Base-by-base conservation (phyloP, 2,888 invertebrate genomes). In the Drosophila phalerata region DNA sequence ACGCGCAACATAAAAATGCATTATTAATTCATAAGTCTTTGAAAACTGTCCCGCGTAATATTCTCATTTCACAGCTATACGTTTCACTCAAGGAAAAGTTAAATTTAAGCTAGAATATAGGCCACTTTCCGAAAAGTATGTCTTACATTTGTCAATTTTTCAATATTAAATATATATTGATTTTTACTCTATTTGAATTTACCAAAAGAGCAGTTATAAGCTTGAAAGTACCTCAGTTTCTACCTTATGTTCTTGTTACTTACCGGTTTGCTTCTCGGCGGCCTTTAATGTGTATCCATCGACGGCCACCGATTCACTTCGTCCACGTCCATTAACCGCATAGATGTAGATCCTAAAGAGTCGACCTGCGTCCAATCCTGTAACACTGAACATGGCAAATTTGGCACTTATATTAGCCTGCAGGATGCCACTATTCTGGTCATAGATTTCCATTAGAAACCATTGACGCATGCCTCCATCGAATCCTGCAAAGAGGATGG, bases 281-380 rank as follows among this genome's bases (percentile, higher is more conserved):
- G 95, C 94, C 92, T 96, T 96, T 43, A 96, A 93, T 38, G 96
- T 96, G 91, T 95, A 96, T 43, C 95, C 96, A 90, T 96, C 96
- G 13, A 96, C 92, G 58, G 94, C 91, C 17, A 96, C 94, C 0
- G 94, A 92, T 69, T 97, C 97, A 76, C 97, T 97, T 79, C 95
- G 94, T 15, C 98, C 98, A 88, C 97, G 96, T 6, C 95, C 94
- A 92, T 98, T 98, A 67, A 95, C 95, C 1, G 97, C 96, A 92
- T 96, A 97, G 72, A 98, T 94, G 57, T 95, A 93, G 91, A 98
- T 95, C 84, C 95, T 95, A 77, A 98, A 94, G 15, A 95, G 94
- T 84, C 96, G 96, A 6, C 96, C 97, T 0, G 97, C 95, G 61
- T 96, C 96, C 57, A 98, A 94, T 5, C 95, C 96, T 78, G 95